Conservation (phyloP, 2,888 invertebrate genomes). For the Ryuthela nishihirai region DNA sequence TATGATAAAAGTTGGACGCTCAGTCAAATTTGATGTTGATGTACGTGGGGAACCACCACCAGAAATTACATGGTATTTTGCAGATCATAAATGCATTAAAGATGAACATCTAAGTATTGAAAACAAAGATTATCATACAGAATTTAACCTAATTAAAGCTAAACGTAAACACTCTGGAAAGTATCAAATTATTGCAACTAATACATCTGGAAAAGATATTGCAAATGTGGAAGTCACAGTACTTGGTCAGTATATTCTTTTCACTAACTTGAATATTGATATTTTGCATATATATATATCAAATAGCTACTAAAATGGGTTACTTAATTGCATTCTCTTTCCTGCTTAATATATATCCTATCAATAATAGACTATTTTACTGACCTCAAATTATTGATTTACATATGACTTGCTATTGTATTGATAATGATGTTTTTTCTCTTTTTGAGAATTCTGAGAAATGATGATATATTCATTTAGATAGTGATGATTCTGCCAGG, state of each 20-base stretch:
- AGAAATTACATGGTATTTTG: conserved; percentile 80
- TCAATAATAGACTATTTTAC: no score
- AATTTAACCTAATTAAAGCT: conserved; percentile 72
- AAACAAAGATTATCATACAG: conserved; percentile 82
- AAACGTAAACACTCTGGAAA: conserved; percentile 80
- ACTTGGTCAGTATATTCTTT: conserved; percentile 59
- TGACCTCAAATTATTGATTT: no score
- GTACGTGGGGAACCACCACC: conserved; percentile 93
- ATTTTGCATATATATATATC: no score
- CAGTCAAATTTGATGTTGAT: conserved; percentile 91
- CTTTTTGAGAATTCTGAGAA: no score
- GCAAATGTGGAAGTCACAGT: conserved; percentile 84
- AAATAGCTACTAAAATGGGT: no score
- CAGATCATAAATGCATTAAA: conserved; percentile 64
- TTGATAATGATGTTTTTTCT: no score
- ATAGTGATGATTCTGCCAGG: no score
- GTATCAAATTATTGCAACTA: conserved; percentile 78
- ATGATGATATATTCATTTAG: no score
- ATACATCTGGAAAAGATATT: conserved; percentile 75
- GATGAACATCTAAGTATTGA: conserved; percentile 83
- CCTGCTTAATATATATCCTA: no score
- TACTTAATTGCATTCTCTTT: no score
- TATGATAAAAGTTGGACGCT: conserved; percentile 88
- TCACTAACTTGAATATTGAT: no score
- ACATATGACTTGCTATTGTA: no score